Conservation (phyloP, 2,888 invertebrate species). For the Mantis religiosa region DNA sequence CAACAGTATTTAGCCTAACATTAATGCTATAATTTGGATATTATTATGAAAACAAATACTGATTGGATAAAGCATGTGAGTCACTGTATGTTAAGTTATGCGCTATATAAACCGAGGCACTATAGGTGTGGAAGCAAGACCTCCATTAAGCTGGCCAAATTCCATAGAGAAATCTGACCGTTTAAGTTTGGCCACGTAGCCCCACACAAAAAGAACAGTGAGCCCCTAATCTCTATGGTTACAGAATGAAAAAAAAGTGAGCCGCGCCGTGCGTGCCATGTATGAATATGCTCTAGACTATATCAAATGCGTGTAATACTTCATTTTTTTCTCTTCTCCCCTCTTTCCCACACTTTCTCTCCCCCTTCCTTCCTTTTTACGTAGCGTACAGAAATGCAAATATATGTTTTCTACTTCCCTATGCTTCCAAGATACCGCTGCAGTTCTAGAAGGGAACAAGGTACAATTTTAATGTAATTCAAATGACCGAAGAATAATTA, state of each 20-base stretch:
- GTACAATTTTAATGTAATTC: not conserved
- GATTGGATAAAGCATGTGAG: no score
- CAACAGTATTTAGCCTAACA: no score
- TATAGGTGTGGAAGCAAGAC: not conserved
- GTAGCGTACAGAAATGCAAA: not conserved
- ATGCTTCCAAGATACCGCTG: not conserved
- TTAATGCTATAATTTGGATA: no score
- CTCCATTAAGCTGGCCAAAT: not conserved
- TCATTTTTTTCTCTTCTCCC: not conserved
- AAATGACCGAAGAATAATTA: not conserved
- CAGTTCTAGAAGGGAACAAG: not conserved
- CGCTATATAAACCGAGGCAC: no score
- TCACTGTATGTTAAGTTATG: no score
- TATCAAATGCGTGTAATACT: not conserved
- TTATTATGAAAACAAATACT: no score
- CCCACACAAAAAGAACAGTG: not conserved
- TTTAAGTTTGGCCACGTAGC: not conserved
- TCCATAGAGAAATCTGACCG: not conserved
- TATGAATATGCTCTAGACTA: not conserved
- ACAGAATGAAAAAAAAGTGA: not conserved
- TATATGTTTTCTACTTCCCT: not conserved
- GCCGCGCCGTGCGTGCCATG: not conserved
- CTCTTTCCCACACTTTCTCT: not conserved
- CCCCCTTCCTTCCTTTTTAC: not conserved
- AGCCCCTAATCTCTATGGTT: not conserved